Evolutionary conservation across 1,140 invertebrate genomes (phyloP), one percentile per base, ranked within the genome.

Genomic region (Papilio polytes): DNA sequence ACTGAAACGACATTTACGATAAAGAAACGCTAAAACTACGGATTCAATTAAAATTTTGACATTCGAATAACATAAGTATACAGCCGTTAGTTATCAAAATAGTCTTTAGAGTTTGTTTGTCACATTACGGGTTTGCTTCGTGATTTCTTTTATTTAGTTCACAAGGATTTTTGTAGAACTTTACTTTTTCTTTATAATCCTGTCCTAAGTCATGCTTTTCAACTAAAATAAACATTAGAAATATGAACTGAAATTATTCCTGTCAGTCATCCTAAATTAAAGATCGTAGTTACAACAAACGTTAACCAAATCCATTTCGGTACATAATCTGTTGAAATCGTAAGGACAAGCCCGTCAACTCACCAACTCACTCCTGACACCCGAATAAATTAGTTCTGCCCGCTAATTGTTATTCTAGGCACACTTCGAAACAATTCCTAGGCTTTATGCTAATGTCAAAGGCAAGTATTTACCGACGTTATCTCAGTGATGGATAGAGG

Each of bases 401-500:
- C 31, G 51, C 46, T 81, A 78, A 81, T 81, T 78, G 63, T 78
- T 81, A 81, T 81, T 81, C 63, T 56, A 56, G 80, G 9, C 74
- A 70, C 59, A 72, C 74, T 72, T 78, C 26, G 59, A 82, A 85
- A 85, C 85, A 85, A 84, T 88, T 87, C 81, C 86, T 86, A 82
- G 82, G 79, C 72, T 83, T 85, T 87, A 89, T 89, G 86, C 85
- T 84, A 89, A 89, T 87, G 51, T 63, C 72, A 56, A 46, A 80
- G 59, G 53, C 76, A 86, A 83, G 85, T 87, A 87, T 87, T 88
- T 84, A 82, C 81, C 82, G 76, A 72, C 78, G 81, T 84, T 89
- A 87, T 89, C 87, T 84, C 56, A 80, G 82, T 89, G 86, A 87
- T 89, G 85, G 85, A 89, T 89, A 85, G 85, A 72, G 83, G 79